Evolutionary conservation across 2,113 vertebrate species (phyloP), one percentile per base, ranked within the genome.

Genomic region (Notothenia rossii): DNA sequence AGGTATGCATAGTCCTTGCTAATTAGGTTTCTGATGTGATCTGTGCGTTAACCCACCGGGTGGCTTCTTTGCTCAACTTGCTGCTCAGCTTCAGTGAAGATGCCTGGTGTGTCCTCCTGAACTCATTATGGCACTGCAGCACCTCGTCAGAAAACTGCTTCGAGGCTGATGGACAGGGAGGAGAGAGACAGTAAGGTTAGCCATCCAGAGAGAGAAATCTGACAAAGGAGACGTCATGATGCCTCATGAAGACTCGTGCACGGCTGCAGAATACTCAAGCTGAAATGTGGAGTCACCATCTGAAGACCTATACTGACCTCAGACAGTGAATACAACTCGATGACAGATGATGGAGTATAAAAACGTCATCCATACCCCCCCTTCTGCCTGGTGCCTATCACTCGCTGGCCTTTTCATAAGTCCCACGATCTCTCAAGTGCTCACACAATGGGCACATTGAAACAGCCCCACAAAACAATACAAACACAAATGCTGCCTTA

Each of bases 101-200:
- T 0, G 96, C 96, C 56, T 97, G 96, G 0, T 99, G 98, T 87
- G 96, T 96, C 89, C 86, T 95, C 83, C 98, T 95, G 94, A 96
- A 97, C 67, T 98, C 97, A 50, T 99, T 99, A 90, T 99, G 98
- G 69, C 94, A 94, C 81, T 85, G 96, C 88, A 98, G 93, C 81
- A 96, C 93, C 86, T 99, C 97, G 22, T 96, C 94, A 66, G 96
- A 89, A 93, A 99, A 99, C 91, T 97, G 95, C 85, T 96, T 99
- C 58, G 98, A 99, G 91, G 96, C 98, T 99, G 93, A 85, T 77
- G 86, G 15, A 83, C 40, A 73, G 15, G 79, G 13, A 78, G 25
- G 62, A 68, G 53, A 79, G 20, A 77, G 40, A 56, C 48, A 55
- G 59, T 43, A 48, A 48, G 43, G 58, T 81, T 18, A 73, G 74